Percentiles rank a stretch among this genome's conserved stretches.
phyloP scores from a whole-genome alignment of 2,113 vertebrate genomes.

The Pungitius pungitius region DNA sequence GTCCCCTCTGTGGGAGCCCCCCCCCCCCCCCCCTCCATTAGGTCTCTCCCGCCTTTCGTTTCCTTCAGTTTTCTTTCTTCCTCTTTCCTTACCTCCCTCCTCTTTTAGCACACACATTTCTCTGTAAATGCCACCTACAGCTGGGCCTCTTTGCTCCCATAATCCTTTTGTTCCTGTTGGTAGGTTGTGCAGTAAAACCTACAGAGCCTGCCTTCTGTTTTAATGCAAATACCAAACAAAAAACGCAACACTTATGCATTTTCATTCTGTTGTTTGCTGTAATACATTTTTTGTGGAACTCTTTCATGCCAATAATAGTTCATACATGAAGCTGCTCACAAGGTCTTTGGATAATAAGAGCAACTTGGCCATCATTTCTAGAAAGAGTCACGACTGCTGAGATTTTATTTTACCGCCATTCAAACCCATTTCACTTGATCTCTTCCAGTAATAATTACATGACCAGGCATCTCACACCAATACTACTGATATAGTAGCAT shows the following conservation, averaged over 20 bases:
- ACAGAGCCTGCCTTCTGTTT: neutral
- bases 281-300: conserved; percentile 3
- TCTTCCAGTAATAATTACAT: neutral
- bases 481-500: neutral
- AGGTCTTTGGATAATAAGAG: neutral
- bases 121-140: neutral
- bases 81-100: neutral
- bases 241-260: neutral
- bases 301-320: too few relatives aligned
- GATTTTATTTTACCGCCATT: too few relatives aligned
- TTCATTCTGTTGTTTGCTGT: neutral
- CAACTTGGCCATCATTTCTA: neutral
- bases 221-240: conserved; percentile 6
- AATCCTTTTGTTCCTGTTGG: neutral
- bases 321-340: neutral
- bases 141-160: neutral
- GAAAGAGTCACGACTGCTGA: neutral
- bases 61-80: neutral
- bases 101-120: neutral
- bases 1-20: conserved; percentile 18
- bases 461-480: neutral
- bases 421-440: neutral
- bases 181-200: neutral
- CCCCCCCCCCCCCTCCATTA: neutral
- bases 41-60: neutral